phyloP scores from a whole-genome alignment of 2,888 invertebrate genomes.

The Eremobia ochroleuca region DNA sequence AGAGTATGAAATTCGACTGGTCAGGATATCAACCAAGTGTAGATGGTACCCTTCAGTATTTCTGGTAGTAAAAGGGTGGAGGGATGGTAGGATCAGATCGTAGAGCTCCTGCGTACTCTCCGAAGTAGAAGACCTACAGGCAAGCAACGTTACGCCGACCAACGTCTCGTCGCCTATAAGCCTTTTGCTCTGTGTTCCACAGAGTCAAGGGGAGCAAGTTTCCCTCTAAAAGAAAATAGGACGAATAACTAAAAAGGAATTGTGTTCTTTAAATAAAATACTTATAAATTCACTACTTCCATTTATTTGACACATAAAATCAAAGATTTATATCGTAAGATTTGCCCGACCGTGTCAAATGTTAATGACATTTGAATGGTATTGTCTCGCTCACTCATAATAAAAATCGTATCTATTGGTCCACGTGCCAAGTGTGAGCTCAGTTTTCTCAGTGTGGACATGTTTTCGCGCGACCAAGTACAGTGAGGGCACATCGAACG shows the following conservation, averaged over 20 bases:
- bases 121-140: too few relatives aligned
- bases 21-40: too few relatives aligned
- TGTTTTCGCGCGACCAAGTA: background rate
- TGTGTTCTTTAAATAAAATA: slow-evolving; percentile 17
- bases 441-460: background rate
- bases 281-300: slow-evolving; percentile 10
- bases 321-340: background rate
- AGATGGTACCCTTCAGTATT: too few relatives aligned
- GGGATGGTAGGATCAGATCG: too few relatives aligned
- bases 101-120: too few relatives aligned
- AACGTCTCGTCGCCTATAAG: too few relatives aligned
- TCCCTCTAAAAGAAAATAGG: background rate
- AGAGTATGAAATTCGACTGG: too few relatives aligned
- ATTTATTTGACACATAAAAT: slow-evolving; percentile 21
- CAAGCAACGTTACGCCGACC: too few relatives aligned
- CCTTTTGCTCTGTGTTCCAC: too few relatives aligned
- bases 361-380: background rate
- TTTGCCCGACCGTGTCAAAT: background rate
- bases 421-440: background rate
- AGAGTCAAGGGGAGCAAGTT: background rate
- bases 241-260: background rate
- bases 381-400: background rate
- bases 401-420: background rate
- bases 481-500: background rate
- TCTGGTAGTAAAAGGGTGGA: too few relatives aligned